Base-by-base conservation (phyloP, 2,797 vertebrate genomes). In the Oreochromis grahami region DNA sequence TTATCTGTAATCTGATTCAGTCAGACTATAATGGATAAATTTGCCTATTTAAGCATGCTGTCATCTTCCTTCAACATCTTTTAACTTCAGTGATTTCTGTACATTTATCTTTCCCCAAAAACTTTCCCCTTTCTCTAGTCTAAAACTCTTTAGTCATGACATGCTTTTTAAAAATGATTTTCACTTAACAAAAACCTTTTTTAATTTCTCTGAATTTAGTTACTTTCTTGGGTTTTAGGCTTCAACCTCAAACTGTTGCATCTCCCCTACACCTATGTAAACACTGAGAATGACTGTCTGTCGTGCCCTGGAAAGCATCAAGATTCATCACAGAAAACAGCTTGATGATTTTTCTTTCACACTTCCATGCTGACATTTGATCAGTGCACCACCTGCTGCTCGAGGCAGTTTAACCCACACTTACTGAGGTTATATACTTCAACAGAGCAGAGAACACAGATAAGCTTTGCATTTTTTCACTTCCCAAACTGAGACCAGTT, bases 1-100 rank as follows among this genome's bases (percentile, higher is more conserved):
- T 86, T 58, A 5, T 72, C 80, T n/a, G 41, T 86, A 85, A 88
- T 91, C 84, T 82, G 84, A 90, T 80, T 88, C 65, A 79, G 84
- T 88, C 88, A 82, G 74, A 76, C 45, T 45, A 43, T 87, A 84
- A 83, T 8, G 56, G 15, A 58, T 79, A 51, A 74, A 84, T 79
- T 2, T 13, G 24, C 51, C 58, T 14, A 50, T 56, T 83, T 76
- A 82, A 87, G 82, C 32, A 65, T 51, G 58, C 24, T 32, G 70
- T 48, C n/a, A 9, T 32, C 65, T 72, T 63, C 8, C n/a, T 32
- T 24, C 29, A 7, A 5, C 76, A 77, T 76, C 51, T 77, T 78
- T 86, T 48, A 74, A 36, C 55, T 38, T 50, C 68, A 50, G 8
- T 32, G 26, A 32, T 50, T 74, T 19, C 26, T 50, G 15, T n/a